Conservation (phyloP, 1,140 invertebrate species). For the Daktulosphaira vitifoliae region DNA sequence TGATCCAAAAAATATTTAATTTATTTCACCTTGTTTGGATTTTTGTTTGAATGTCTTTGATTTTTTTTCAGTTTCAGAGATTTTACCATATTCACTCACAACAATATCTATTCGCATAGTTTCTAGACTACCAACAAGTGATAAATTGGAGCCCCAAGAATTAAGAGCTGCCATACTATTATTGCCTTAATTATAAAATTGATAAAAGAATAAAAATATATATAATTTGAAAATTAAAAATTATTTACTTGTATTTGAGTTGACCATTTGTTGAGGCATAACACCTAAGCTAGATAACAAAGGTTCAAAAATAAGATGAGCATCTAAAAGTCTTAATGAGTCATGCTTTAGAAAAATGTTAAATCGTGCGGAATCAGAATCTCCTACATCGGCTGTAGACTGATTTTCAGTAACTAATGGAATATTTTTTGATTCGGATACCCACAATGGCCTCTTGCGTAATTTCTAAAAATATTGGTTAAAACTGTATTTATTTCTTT, state of each 20-base stretch:
- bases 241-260: constrained; percentile 35
- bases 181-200: constrained; percentile 27
- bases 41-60: constrained; percentile 10
- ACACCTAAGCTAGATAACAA: constrained; percentile 73
- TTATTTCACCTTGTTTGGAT: background rate
- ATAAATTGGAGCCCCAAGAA: constrained; percentile 82
- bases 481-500: too few relatives aligned
- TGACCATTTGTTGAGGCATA: constrained; percentile 74
- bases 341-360: constrained; percentile 68
- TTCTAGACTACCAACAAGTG: constrained; percentile 76
- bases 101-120: constrained; percentile 87
- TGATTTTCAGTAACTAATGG: constrained; percentile 11
- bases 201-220: background rate
- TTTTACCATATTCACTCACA: constrained; percentile 68
- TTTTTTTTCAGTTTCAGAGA: constrained; percentile 34
- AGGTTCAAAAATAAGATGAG: constrained; percentile 87
- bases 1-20: background rate
- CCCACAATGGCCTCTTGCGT: constrained; percentile 21
- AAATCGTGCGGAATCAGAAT: constrained; percentile 41
- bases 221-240: background rate
- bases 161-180: constrained; percentile 52
- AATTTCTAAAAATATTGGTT: background rate
- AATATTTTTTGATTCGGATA: constrained; percentile 10
- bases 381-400: constrained; percentile 37
- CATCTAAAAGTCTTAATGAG: constrained; percentile 73